Percentiles rank a stretch among this genome's conserved stretches.
phyloP scores from a whole-genome alignment of 2,113 vertebrate species.

The Seriola quinqueradiata region DNA sequence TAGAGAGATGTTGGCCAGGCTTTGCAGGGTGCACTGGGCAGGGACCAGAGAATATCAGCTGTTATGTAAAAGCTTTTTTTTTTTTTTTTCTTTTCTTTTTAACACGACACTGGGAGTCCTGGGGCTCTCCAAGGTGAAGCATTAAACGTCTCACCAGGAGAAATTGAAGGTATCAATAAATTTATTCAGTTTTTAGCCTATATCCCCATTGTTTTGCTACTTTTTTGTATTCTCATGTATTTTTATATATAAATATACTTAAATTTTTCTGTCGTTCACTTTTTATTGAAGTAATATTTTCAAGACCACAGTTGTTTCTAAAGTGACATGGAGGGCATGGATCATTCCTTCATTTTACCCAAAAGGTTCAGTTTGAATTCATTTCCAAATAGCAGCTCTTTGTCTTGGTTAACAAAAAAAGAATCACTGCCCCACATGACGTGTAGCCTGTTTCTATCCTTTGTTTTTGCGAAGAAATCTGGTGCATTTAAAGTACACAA shows the following conservation, averaged over 20 bases:
- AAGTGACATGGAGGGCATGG: constrained; percentile 69
- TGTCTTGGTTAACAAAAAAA: constrained; percentile 57
- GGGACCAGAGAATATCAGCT: constrained; percentile 79
- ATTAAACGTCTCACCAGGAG: constrained; percentile 67
- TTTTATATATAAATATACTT: constrained; percentile 89
- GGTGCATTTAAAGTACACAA: constrained; percentile 74
- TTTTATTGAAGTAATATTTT: constrained; percentile 87
- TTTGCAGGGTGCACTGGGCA: constrained; percentile 71
- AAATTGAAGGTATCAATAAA: constrained; percentile 83
- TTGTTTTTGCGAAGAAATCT: constrained; percentile 63
- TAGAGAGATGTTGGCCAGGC: constrained; percentile 50
- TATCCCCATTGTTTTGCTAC: constrained; percentile 86
- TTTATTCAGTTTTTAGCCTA: constrained; percentile 82
- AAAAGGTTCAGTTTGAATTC: constrained; percentile 58
- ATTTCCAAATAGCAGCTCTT: constrained; percentile 64
- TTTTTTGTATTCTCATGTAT: constrained; percentile 88
- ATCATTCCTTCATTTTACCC: constrained; percentile 74
- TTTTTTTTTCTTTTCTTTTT: constrained; percentile 53
- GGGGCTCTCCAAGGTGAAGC: constrained; percentile 68
- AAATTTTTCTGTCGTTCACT: constrained; percentile 84
- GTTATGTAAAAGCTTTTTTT: constrained; percentile 54
- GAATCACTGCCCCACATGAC: constrained; percentile 71
- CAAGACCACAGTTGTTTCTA: constrained; percentile 84
- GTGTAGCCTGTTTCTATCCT: constrained; percentile 61
- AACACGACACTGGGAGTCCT: constrained; percentile 70